phyloP scores from a whole-genome alignment of 1,140 invertebrate species.

The Trichoplusia ni region DNA sequence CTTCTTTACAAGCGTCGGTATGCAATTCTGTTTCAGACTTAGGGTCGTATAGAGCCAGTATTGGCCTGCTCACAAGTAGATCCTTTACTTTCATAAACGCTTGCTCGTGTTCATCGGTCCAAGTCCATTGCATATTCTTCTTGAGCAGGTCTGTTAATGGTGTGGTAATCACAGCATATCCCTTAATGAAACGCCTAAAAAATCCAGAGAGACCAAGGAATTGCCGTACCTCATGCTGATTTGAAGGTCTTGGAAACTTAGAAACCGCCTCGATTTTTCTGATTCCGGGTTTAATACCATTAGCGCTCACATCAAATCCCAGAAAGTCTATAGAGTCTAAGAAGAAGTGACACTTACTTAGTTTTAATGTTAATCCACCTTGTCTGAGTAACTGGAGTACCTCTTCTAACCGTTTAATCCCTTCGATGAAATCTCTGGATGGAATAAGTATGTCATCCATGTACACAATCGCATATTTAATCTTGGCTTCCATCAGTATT shows the following conservation, averaged over 20 bases:
- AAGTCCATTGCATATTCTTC: not conserved
- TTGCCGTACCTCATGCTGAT: slow-evolving; percentile 29
- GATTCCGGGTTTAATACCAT: slow-evolving; percentile 30
- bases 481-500: slow-evolving; percentile 24
- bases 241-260: slow-evolving; percentile 11
- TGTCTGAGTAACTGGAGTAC: slow-evolving; percentile 33
- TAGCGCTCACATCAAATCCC: slow-evolving; percentile 29
- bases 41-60: no score
- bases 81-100: no score
- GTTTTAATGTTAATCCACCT: not conserved
- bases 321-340: slow-evolving; percentile 33
- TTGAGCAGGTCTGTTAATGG: not conserved
- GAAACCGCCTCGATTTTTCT: slow-evolving; percentile 14
- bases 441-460: slow-evolving; percentile 32
- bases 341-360: slow-evolving; percentile 38
- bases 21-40: no score
- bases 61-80: no score
- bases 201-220: slow-evolving; percentile 13
- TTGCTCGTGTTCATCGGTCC: no score
- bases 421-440: not conserved
- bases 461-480: slow-evolving; percentile 8
- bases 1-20: no score
- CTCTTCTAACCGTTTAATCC: slow-evolving; percentile 10
- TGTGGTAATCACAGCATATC: not conserved
- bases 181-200: not conserved